Percentiles rank a stretch among this genome's conserved stretches.
These are phyloP conservation scores for Sorex araneus DNA, from an alignment of 2,113 vertebrate genomes.

Conservation along the genomic window DNA sequence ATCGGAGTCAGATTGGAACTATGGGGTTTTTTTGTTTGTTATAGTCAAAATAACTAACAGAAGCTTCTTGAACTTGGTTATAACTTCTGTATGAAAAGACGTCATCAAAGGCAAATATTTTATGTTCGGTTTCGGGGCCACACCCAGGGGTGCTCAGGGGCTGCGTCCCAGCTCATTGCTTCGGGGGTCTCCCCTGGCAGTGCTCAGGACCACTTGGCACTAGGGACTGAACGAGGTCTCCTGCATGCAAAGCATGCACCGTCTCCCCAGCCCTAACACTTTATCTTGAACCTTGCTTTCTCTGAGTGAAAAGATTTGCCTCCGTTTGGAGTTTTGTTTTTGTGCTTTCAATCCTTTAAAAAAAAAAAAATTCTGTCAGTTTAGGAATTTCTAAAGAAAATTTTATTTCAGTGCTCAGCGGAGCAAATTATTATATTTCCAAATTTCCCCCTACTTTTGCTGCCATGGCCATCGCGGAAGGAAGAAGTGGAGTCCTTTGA, in stretches of 20 bases:
- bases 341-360: conserved; percentile 64
- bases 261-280: background rate
- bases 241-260: too few relatives aligned
- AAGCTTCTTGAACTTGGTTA: conserved; percentile 59
- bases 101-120: background rate
- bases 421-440: conserved; percentile 89
- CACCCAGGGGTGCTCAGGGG: too few relatives aligned
- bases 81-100: conserved; percentile 45
- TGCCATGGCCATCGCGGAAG: conserved; percentile 82
- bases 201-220: too few relatives aligned
- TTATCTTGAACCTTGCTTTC: conserved; percentile 69
- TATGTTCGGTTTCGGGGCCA: background rate
- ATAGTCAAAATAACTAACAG: conserved; percentile 60
- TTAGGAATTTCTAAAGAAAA: conserved; percentile 76
- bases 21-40: background rate
- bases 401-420: conserved; percentile 83
- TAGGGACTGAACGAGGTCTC: too few relatives aligned
- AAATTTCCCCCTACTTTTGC: conserved; percentile 88
- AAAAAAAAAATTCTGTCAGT: conserved; percentile 78
- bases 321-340: conserved; percentile 68
- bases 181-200: too few relatives aligned
- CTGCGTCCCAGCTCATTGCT: background rate
- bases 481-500: conserved; percentile 89
- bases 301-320: conserved; percentile 36
- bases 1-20: conserved; percentile 57